A percentile compares a stretch with the other conserved stretches of the same genome.
Evolutionary conservation across 2,888 invertebrate genomes (phyloP).

Genomic region (Bruchidius siliquastri): DNA sequence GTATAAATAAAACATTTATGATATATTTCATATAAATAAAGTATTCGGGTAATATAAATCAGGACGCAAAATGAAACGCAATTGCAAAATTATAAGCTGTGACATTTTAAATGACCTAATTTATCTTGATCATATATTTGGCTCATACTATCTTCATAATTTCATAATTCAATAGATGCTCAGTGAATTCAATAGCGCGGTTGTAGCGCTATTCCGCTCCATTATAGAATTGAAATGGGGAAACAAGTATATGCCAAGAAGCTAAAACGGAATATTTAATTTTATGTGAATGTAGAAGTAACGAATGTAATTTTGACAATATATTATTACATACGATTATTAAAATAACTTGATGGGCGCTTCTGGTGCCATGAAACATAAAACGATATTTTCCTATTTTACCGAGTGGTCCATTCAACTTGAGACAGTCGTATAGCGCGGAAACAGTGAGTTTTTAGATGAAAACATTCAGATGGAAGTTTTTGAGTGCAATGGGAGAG

Average conservation of each 20-base stretch:
- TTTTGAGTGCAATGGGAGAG: too few species aligned
- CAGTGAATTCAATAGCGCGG: not conserved
- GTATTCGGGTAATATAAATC: not conserved
- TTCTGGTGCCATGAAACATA: too few species aligned
- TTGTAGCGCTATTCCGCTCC: not conserved
- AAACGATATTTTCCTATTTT: too few species aligned
- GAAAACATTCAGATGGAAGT: too few species aligned
- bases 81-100: not conserved
- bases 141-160: not conserved
- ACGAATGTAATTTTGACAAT: too few species aligned
- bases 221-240: not conserved
- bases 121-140: not conserved
- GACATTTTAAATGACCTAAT: not conserved
- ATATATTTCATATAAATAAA: not conserved
- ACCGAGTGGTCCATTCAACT: too few species aligned
- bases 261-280: not conserved
- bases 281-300: too few species aligned
- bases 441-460: too few species aligned
- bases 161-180: not conserved
- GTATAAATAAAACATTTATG: not conserved
- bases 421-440: too few species aligned
- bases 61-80: not conserved
- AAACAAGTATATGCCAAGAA: not conserved
- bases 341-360: too few species aligned
- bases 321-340: too few species aligned